Evolutionary conservation across 2,888 invertebrate genomes (phyloP).

Genomic region (Latrodectus hesperus): DNA sequence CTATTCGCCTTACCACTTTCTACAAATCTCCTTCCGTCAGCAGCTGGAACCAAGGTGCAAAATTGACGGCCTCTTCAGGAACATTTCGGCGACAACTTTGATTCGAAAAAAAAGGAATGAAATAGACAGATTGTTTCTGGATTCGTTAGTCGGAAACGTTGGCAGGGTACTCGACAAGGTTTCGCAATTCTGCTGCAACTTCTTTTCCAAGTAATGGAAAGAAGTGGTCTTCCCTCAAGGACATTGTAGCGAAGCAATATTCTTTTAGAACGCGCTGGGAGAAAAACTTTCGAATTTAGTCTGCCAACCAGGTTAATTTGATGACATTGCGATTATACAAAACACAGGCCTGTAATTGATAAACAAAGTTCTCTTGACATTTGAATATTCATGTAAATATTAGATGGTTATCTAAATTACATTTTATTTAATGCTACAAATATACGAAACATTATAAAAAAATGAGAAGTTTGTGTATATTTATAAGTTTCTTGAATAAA

Average conservation of each 20-base stretch:
- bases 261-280: background rate
- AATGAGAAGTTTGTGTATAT: too few species aligned
- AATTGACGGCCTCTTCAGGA: background rate
- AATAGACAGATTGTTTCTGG: background rate
- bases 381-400: too few species aligned
- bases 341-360: too few species aligned
- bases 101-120: background rate
- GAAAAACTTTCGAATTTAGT: too few species aligned
- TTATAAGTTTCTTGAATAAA: too few species aligned
- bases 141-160: background rate
- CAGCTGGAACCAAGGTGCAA: background rate
- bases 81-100: background rate
- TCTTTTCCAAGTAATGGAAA: background rate
- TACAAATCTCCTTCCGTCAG: background rate
- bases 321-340: too few species aligned
- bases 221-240: background rate
- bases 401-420: too few species aligned
- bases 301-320: too few species aligned
- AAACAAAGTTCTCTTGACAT: too few species aligned
- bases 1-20: background rate
- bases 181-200: background rate
- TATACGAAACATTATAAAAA: too few species aligned
- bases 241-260: background rate
- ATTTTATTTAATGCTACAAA: too few species aligned
- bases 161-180: background rate